These are phyloP conservation scores for Polymixis flavicincta DNA, from an alignment of 2,888 invertebrate genomes.

Conservation along the genomic window DNA sequence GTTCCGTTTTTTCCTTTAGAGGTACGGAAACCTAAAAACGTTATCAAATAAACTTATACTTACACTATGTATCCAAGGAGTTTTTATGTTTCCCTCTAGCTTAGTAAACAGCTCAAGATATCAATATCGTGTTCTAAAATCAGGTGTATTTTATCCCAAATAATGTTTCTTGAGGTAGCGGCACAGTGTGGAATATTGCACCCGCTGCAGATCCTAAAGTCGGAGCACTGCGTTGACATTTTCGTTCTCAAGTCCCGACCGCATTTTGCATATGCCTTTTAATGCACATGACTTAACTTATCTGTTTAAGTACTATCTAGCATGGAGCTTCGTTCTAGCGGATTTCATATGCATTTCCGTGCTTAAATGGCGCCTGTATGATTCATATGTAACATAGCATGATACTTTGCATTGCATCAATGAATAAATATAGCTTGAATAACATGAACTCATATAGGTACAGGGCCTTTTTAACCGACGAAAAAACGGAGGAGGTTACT, in stretches of 20 bases:
- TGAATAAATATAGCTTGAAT: neutral
- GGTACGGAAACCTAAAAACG: no score
- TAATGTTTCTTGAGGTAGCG: slow-evolving; percentile 20
- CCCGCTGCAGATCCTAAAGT: slow-evolving; percentile 32
- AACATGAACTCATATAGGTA: neutral
- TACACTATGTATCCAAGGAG: no score
- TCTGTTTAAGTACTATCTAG: slow-evolving; percentile 23
- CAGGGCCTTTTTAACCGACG: neutral
- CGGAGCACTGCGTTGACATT: slow-evolving; percentile 37
- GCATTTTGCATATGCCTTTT: slow-evolving; percentile 38
- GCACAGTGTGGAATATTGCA: slow-evolving; percentile 25
- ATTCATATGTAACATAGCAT: neutral
- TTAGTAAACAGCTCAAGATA: slow-evolving; percentile 3
- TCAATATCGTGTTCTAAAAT: slow-evolving; percentile 9
- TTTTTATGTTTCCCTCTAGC: no score
- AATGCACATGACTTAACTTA: slow-evolving; percentile 37
- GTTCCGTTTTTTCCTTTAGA: no score
- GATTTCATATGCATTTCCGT: slow-evolving; percentile 19
- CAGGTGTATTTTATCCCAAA: slow-evolving; percentile 20
- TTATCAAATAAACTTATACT: no score
- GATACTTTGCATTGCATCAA: neutral
- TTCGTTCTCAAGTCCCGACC: slow-evolving; percentile 32
- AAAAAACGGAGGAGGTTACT: no score
- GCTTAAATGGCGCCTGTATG: slow-evolving; percentile 1
- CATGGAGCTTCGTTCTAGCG: neutral